Evolutionary conservation across 2,888 invertebrate species (phyloP).

Genomic region (Rugalucina vietnamica): DNA sequence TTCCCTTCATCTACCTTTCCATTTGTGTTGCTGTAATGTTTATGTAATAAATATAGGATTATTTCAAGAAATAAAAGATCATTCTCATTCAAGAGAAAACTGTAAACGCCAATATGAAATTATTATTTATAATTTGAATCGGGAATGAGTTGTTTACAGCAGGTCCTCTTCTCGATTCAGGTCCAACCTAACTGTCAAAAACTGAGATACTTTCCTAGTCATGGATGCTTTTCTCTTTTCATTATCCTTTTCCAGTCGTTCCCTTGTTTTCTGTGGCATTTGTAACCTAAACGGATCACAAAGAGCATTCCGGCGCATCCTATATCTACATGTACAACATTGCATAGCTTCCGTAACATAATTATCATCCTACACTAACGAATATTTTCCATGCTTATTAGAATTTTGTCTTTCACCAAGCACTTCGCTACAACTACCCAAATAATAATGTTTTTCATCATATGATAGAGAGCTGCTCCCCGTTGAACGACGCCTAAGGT

Average conservation of each 20-base stretch:
- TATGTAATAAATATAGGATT: too few species aligned
- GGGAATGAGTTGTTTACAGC: too few species aligned
- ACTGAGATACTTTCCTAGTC: slow-evolving; percentile 48
- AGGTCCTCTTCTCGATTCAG: slow-evolving; percentile 59
- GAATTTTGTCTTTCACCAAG: background rate
- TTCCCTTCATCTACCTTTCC: too few species aligned
- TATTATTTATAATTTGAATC: too few species aligned
- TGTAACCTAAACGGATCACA: slow-evolving; percentile 53
- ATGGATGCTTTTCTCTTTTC: slow-evolving; percentile 51
- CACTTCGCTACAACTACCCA: background rate
- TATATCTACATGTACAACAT: slow-evolving; percentile 47
- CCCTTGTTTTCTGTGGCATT: slow-evolving; percentile 51
- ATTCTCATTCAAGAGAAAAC: too few species aligned
- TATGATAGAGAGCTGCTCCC: background rate
- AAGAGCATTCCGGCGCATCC: slow-evolving; percentile 53
- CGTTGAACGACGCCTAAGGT: background rate
- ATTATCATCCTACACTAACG: background rate
- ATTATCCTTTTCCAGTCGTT: slow-evolving; percentile 47
- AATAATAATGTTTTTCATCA: background rate
- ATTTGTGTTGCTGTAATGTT: too few species aligned
- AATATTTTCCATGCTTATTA: background rate
- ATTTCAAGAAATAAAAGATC: too few species aligned
- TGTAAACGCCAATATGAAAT: too few species aligned
- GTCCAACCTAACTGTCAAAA: slow-evolving; percentile 49
- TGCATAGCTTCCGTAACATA: slow-evolving; percentile 25